Conservation (phyloP, 37 sponge, comb jelly and placozoan species). For the Axinella damicornis region DNA sequence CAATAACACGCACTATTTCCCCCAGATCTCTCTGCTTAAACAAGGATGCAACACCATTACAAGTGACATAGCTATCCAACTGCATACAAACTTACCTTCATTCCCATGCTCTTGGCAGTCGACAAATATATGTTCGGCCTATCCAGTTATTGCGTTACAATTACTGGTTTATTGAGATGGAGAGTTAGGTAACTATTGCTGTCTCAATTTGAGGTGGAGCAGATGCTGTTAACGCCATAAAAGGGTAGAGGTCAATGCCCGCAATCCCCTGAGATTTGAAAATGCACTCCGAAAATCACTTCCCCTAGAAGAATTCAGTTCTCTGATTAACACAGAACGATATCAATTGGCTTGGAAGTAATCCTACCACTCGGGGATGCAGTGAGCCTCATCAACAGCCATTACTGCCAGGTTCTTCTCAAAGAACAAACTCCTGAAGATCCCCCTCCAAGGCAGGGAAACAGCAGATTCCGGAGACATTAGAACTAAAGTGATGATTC, state of each 20-base stretch:
- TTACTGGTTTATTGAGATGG: background rate
- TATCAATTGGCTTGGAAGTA: background rate
- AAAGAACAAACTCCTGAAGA: background rate
- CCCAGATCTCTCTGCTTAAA: slow-evolving; percentile 4
- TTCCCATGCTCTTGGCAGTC: background rate
- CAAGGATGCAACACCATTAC: background rate
- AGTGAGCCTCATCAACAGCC: slow-evolving; percentile 25
- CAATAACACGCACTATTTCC: background rate
- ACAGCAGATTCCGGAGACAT: slow-evolving; percentile 10
- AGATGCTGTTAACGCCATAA: slow-evolving; percentile 1
- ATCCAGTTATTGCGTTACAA: background rate
- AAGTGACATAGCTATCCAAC: too few relatives aligned
- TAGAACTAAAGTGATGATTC: background rate
- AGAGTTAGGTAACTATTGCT: background rate
- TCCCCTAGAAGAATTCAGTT: background rate
- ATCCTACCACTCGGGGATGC: slow-evolving; percentile 25
- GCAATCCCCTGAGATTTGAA: background rate
- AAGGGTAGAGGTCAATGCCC: background rate
- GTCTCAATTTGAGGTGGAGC: background rate
- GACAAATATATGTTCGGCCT: slow-evolving; percentile 5
- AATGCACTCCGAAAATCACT: background rate
- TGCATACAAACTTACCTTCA: background rate
- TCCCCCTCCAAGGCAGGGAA: slow-evolving; percentile 8
- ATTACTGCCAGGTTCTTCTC: background rate
- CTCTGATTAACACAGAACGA: background rate